phyloP scores from a whole-genome alignment of 2,113 vertebrate genomes.

The Oophaga pumilio region DNA sequence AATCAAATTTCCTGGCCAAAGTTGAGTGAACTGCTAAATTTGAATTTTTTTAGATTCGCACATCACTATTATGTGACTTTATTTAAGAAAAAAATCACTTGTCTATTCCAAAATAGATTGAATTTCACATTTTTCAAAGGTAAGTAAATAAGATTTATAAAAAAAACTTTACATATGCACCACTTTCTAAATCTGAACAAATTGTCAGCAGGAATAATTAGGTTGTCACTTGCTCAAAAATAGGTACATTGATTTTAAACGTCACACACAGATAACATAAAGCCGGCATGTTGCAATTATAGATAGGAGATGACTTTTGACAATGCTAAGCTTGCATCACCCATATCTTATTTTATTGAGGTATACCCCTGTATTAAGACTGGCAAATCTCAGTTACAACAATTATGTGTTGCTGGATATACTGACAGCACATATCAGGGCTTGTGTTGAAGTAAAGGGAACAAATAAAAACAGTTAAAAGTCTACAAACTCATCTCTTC shows the following conservation, averaged over 20 bases:
- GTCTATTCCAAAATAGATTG: background rate
- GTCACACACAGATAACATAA: background rate
- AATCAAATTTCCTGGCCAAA: too few species aligned
- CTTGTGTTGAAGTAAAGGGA: background rate
- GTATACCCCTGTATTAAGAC: background rate
- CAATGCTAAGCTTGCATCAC: background rate
- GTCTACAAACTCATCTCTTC: background rate
- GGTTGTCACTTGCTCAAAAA: background rate
- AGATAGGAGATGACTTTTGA: conserved; percentile 16
- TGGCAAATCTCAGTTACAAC: background rate
- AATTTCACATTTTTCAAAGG: background rate
- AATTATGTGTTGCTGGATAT: background rate
- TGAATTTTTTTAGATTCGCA: too few species aligned
- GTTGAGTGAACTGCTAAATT: too few species aligned
- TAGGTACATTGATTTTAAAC: background rate
- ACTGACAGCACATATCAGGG: background rate
- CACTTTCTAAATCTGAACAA: background rate
- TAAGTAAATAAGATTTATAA: background rate
- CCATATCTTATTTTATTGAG: background rate
- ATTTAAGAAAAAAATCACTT: too few species aligned
- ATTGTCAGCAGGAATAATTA: background rate
- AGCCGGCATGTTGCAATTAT: conserved; percentile 12
- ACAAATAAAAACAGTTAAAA: too few species aligned
- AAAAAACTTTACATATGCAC: background rate
- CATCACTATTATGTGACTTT: too few species aligned